Conservation (phyloP, 2,113 vertebrate genomes). For the Sarotherodon lohbergeri region DNA sequence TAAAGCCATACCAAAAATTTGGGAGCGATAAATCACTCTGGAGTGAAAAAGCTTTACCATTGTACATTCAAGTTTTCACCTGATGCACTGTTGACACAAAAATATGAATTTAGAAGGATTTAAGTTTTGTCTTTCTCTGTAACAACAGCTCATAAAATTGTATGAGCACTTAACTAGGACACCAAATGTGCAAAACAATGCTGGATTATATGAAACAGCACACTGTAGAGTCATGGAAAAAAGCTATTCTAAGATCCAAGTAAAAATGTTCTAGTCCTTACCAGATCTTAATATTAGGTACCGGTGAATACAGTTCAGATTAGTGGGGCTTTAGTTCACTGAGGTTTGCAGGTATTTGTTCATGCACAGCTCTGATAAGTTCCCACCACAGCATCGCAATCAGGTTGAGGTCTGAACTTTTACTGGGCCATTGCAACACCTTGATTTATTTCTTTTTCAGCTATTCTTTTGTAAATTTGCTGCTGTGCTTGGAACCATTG, state of each 20-base stretch:
- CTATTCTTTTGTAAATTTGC: not conserved
- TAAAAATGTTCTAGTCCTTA: not conserved
- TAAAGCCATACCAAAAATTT: not conserved
- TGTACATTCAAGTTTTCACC: not conserved
- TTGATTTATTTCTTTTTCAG: not conserved
- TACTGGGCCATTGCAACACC: not conserved
- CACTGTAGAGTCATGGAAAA: not conserved
- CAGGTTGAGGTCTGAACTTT: not conserved
- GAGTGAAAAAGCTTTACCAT: not conserved
- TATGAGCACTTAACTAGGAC: not conserved
- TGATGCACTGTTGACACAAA: not conserved
- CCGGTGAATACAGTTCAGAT: not conserved
- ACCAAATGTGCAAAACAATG: not conserved
- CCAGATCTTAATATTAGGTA: not conserved
- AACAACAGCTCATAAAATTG: not conserved
- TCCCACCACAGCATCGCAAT: not conserved
- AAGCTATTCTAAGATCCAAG: not conserved
- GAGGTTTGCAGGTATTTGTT: not conserved
- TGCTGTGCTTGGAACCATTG: not conserved
- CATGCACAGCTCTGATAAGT: not conserved
- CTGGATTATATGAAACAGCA: not conserved
- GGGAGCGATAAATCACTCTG: not conserved
- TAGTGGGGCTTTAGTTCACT: not conserved
- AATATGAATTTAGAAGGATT: not conserved
- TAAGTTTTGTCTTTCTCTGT: not conserved